phyloP scores from a whole-genome alignment of 1,140 invertebrate genomes.

The Zaprionus capensis region DNA sequence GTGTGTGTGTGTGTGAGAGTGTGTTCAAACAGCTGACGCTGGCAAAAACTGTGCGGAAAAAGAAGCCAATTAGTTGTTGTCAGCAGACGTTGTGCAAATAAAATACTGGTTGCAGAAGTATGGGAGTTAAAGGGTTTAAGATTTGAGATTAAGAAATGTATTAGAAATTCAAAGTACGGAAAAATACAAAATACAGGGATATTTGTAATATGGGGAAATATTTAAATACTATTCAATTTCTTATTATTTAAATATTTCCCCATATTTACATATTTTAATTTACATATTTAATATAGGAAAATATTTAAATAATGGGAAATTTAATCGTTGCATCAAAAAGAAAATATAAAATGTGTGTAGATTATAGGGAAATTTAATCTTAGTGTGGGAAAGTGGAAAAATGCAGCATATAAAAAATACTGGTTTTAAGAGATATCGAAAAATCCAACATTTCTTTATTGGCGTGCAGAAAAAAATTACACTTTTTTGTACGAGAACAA shows the following conservation, averaged over 20 bases:
- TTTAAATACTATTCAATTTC: too few species aligned
- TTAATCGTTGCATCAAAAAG: too few species aligned
- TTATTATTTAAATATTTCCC: too few species aligned
- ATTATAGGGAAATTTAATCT: neutral
- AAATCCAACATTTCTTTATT: conserved; percentile 21
- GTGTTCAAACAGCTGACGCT: conserved; percentile 16
- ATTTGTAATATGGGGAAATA: neutral
- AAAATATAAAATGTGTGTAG: neutral
- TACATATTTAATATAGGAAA: too few species aligned
- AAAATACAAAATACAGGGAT: neutral
- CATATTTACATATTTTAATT: too few species aligned
- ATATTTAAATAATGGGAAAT: too few species aligned
- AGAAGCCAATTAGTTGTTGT: conserved; percentile 3
- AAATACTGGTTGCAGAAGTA: neutral
- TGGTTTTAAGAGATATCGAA: neutral
- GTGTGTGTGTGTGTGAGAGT: neutral
- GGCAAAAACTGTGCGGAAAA: conserved; percentile 1
- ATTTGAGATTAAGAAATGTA: neutral
- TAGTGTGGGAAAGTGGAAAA: too few species aligned
- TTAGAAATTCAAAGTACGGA: neutral
- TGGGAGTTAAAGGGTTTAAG: neutral
- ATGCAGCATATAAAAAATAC: neutral
- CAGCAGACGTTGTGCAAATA: neutral
- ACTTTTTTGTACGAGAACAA: conserved; percentile 6
- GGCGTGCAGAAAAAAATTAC: conserved; percentile 9